A percentile compares a stretch with the other conserved stretches of the same genome.
Evolutionary conservation across 2,888 invertebrate genomes (phyloP).

Genomic region (Metellina segmentata): DNA sequence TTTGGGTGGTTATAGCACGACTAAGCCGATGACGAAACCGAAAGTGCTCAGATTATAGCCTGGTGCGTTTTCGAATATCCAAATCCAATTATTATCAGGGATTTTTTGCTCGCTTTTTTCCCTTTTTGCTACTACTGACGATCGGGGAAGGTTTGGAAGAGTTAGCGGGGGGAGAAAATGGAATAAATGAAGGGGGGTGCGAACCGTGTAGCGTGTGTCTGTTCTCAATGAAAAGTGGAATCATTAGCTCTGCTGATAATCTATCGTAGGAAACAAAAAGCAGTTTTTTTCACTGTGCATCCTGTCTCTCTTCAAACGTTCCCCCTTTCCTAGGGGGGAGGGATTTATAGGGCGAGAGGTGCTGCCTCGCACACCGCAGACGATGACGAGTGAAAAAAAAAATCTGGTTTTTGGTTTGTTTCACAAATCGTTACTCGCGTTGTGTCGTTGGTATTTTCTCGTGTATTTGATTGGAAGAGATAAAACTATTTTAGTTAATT

Average conservation of each 20-base stretch:
- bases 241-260: slow-evolving; percentile 68
- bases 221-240: slow-evolving; percentile 49
- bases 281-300: slow-evolving; percentile 15
- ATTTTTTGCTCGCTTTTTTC: slow-evolving; percentile 21
- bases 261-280: slow-evolving; percentile 52
- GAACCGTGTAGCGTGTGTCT: slow-evolving; percentile 32
- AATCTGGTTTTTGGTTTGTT: slow-evolving; percentile 2
- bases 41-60: background rate
- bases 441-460: background rate
- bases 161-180: slow-evolving; percentile 9
- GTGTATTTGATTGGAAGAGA: no score
- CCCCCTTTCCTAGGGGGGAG: background rate
- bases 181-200: slow-evolving; percentile 46
- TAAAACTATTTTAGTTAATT: no score
- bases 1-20: background rate
- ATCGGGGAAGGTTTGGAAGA: background rate
- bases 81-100: slow-evolving; percentile 66
- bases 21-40: background rate
- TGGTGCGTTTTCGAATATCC: slow-evolving; percentile 67
- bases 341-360: background rate
- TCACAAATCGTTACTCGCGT: background rate
- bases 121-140: slow-evolving; percentile 36
- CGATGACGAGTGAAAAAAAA: background rate
- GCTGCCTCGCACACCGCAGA: background rate
- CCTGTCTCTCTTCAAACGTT: background rate